A percentile compares a stretch with the other conserved stretches of the same genome.
Evolutionary conservation across 2,888 invertebrate species (phyloP).

Genomic region (Eulithis testata): DNA sequence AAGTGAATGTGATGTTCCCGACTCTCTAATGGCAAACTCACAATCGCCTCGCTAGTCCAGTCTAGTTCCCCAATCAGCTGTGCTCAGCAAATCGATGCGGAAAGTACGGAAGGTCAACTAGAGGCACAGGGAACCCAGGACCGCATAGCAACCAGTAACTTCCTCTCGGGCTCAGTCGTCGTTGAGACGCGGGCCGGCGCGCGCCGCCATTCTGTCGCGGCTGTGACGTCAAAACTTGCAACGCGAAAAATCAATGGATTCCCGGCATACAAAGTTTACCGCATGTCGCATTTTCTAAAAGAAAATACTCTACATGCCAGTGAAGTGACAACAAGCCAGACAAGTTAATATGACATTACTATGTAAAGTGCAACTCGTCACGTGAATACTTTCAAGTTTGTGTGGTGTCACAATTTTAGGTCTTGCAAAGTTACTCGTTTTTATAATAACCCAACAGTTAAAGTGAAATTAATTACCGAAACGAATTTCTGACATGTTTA

Average conservation of each 20-base stretch:
- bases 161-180: slow-evolving; percentile 75
- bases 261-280: slow-evolving; percentile 66
- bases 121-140: slow-evolving; percentile 52
- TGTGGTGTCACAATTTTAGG: slow-evolving; percentile 75
- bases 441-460: slow-evolving; percentile 17
- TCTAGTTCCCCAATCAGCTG: slow-evolving; percentile 20
- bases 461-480: slow-evolving; percentile 26
- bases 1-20: too few relatives aligned
- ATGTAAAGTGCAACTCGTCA: slow-evolving; percentile 61
- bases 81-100: slow-evolving; percentile 64
- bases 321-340: slow-evolving; percentile 66
- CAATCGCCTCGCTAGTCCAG: neutral
- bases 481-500: slow-evolving; percentile 28
- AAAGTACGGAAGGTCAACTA: slow-evolving; percentile 56
- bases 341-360: slow-evolving; percentile 50
- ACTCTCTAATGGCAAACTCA: too few relatives aligned
- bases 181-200: slow-evolving; percentile 78
- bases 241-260: slow-evolving; percentile 82
- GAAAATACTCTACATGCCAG: slow-evolving; percentile 80
- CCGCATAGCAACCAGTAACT: slow-evolving; percentile 74
- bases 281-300: slow-evolving; percentile 81
- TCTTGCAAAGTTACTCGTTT: slow-evolving; percentile 44
- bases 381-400: slow-evolving; percentile 75
- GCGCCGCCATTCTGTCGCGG: slow-evolving; percentile 73
- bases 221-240: slow-evolving; percentile 74